Conservation (phyloP, 1,140 invertebrate genomes). For the Calephelis virginiensis region DNA sequence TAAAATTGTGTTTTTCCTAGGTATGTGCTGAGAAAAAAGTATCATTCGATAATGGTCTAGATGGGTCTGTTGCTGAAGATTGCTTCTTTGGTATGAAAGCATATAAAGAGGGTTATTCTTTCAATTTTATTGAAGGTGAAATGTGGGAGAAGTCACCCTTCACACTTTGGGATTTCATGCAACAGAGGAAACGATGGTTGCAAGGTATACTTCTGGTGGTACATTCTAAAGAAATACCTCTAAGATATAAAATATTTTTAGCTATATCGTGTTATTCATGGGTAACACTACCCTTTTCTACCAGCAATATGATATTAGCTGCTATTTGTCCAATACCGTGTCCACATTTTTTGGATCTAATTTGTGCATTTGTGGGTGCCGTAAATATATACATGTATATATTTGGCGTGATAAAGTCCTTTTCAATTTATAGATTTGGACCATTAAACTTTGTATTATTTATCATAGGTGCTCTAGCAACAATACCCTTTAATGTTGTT, state of each 20-base stretch:
- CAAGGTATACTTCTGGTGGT: conserved; percentile 97
- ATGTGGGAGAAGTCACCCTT: conserved; percentile 99
- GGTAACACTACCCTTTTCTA: conserved; percentile 95
- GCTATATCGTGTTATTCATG: conserved; percentile 96
- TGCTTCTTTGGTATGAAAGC: conserved; percentile 98
- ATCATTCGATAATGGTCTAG: conserved; percentile 96
- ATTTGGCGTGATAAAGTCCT: conserved; percentile 97
- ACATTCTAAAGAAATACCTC: conserved; percentile 91
- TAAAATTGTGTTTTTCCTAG: conserved; percentile 77
- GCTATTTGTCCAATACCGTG: conserved; percentile 92
- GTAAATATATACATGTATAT: conserved; percentile 98
- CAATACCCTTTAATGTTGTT: conserved; percentile 94
- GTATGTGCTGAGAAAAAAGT: conserved; percentile 92
- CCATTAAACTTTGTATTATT: conserved; percentile 88
- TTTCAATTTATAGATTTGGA: conserved; percentile 92
- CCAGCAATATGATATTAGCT: conserved; percentile 92
- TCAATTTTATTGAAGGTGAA: conserved; percentile 97
- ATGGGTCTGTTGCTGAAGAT: conserved; percentile 98
- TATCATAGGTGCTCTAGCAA: conserved; percentile 90
- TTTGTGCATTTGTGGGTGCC: conserved; percentile 93
- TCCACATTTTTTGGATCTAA: conserved; percentile 88
- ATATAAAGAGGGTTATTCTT: conserved; percentile 89
- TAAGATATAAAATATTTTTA: conserved; percentile 90
- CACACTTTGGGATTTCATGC: conserved; percentile 95
- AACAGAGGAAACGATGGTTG: conserved; percentile 97